Evolutionary conservation across 2,888 invertebrate genomes (phyloP).

Genomic region (Andrena haemorrhoa): DNA sequence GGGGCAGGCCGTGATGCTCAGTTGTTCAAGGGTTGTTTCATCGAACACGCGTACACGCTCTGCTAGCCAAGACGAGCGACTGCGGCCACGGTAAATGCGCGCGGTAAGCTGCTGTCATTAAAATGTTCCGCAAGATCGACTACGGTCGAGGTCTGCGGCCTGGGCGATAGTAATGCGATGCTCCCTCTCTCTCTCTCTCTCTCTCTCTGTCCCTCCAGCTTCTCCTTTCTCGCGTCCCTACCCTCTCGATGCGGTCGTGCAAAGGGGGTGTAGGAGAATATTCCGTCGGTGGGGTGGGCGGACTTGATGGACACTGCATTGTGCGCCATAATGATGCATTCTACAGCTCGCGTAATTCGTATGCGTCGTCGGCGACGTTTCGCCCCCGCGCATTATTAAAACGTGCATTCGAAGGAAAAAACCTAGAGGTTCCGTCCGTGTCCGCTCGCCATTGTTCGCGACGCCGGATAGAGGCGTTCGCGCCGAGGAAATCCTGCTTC

Average conservation of each 20-base stretch:
- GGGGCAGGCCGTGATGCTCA: conserved; percentile 62
- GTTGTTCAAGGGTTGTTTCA: conserved; percentile 79
- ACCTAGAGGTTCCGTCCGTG: conserved; percentile 54
- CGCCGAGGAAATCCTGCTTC: conserved; percentile 49
- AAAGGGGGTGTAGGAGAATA: conserved; percentile 65
- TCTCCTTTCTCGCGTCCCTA: conserved; percentile 38
- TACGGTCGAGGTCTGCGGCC: conserved; percentile 76
- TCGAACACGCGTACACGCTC: conserved; percentile 74
- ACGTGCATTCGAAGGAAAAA: conserved; percentile 71
- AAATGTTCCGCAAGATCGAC: conserved; percentile 84
- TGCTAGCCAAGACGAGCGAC: conserved; percentile 78
- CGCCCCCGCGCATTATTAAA: conserved; percentile 69
- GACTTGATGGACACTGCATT: conserved; percentile 81
- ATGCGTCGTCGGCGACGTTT: conserved; percentile 70
- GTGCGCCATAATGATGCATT: conserved; percentile 81
- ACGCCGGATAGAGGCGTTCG: conserved; percentile 48
- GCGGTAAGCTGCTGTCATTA: conserved; percentile 84
- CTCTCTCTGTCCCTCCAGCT: conserved; percentile 16
- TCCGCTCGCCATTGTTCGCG: conserved; percentile 58
- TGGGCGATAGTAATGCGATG: conserved; percentile 74
- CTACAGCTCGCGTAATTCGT: conserved; percentile 71
- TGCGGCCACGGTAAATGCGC: conserved; percentile 77
- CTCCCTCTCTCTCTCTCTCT: conserved; percentile 55
- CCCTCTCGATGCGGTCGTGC: conserved; percentile 57
- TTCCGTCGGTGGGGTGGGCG: conserved; percentile 67